Evolutionary conservation across 2,888 invertebrate genomes (phyloP), one percentile per base, ranked within the genome.

Genomic region (Cerceris rybyensis): DNA sequence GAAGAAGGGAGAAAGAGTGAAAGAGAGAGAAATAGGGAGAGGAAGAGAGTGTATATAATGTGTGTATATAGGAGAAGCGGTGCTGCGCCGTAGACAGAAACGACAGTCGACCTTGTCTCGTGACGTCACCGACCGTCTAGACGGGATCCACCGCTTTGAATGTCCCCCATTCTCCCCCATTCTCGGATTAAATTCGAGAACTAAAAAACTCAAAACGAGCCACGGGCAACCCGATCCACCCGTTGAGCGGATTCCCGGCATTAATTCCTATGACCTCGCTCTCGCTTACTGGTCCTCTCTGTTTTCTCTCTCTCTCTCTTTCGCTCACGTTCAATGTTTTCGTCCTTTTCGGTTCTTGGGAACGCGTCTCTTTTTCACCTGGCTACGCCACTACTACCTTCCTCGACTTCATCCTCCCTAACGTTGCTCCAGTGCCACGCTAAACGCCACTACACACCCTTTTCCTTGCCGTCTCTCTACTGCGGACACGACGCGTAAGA

Each of bases 51-150:
- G 13, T 60, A 57, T 58, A 70, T 67, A 28, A 65, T 69, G 50
- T 58, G 16, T 41, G 39, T 49, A 16, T 67, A 70, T 68, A 70
- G 60, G 76, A 76, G 70, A 69, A 81, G 69, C 68, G 59, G 59
- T 57, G 72, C 70, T 58, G 75, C 72, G 63, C 65, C 79, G 67
- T 82, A 82, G 82, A 86, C 81, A 81, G 85, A 85, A 83, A 85
- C 84, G 83, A 85, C 81, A 74, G 82, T 86, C 89, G 90, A 89
- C 89, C 90, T 90, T 89, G 89, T 88, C 88, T 85, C 86, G 81
- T 89, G 89, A 90, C 90, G 88, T 88, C 89, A 89, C 80, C 82
- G 70, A 80, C 83, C 85, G 90, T 90, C 90, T 90, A 90, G 90
- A 90, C 90, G 86, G 80, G 82, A 87, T 86, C 84, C 78, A 84